A percentile compares a stretch with the other conserved stretches of the same genome.
phyloP scores from a whole-genome alignment of 2,113 vertebrate species.

The Monarcha castaneiventris region DNA sequence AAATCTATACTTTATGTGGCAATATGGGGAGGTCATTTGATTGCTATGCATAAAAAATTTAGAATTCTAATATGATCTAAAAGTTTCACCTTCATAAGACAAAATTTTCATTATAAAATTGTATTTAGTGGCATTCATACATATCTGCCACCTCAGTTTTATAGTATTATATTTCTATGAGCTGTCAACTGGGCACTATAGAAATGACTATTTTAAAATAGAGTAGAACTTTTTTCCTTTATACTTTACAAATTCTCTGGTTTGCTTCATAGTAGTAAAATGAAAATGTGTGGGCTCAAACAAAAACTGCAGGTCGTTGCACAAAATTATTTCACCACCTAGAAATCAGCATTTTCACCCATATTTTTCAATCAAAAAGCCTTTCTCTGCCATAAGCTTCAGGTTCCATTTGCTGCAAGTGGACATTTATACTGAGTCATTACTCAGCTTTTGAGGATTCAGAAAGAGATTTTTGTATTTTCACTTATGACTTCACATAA shows the following conservation, averaged over 20 bases:
- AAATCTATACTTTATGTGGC: slow-evolving; percentile 77
- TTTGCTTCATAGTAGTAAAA: neutral
- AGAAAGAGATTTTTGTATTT: neutral
- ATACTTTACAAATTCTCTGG: neutral
- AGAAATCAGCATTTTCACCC: neutral
- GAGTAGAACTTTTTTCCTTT: neutral
- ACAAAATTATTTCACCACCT: neutral
- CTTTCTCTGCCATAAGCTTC: neutral
- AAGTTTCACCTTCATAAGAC: slow-evolving; percentile 81
- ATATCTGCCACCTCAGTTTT: slow-evolving; percentile 36
- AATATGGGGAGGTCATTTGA: slow-evolving; percentile 75
- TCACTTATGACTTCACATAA: neutral
- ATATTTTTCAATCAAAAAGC: neutral
- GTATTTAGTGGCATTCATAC: slow-evolving; percentile 58
- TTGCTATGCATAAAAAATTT: slow-evolving; percentile 76
- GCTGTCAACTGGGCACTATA: neutral
- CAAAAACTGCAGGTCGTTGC: neutral
- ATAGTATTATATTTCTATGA: neutral
- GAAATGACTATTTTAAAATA: neutral
- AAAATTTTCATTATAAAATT: slow-evolving; percentile 78
- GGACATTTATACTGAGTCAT: neutral
- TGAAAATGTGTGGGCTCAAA: neutral
- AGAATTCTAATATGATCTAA: slow-evolving; percentile 75
- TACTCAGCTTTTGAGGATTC: neutral
- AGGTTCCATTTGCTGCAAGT: neutral